phyloP scores from a whole-genome alignment of 2,113 vertebrate species.

The Phodopus roborovskii region DNA sequence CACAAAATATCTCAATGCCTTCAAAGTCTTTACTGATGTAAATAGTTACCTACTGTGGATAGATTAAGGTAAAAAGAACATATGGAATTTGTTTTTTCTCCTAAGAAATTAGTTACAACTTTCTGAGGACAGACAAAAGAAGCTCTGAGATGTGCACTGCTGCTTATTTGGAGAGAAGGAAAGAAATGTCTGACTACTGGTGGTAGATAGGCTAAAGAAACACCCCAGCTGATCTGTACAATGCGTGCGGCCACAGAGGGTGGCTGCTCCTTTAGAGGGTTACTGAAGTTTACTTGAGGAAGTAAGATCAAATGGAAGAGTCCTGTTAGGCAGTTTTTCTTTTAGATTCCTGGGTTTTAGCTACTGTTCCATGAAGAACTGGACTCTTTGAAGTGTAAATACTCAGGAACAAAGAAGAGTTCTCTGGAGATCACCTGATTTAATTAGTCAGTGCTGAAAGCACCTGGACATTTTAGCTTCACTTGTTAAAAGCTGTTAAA shows the following conservation, averaged over 20 bases:
- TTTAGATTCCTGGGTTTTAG: slow-evolving; percentile 53
- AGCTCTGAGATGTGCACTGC: neutral
- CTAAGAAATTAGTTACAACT: neutral
- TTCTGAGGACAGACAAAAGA: neutral
- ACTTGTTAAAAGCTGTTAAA: slow-evolving; percentile 56
- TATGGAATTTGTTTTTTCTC: neutral
- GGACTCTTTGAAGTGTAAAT: slow-evolving; percentile 10
- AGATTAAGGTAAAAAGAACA: neutral
- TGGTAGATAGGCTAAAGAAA: neutral
- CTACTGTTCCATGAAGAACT: slow-evolving; percentile 9
- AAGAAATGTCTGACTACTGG: neutral
- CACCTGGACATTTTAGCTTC: slow-evolving; percentile 39
- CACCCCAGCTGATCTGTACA: neutral
- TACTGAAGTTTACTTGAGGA: slow-evolving; percentile 51
- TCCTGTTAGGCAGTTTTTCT: slow-evolving; percentile 22
- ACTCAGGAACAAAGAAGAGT: slow-evolving; percentile 21
- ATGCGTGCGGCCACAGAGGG: neutral
- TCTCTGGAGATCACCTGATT: slow-evolving; percentile 29
- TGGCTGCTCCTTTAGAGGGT: neutral
- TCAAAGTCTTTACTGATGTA: neutral
- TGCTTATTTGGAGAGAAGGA: neutral
- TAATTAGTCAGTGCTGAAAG: slow-evolving; percentile 57
- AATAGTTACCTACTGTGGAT: neutral
- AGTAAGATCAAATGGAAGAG: slow-evolving; percentile 39
- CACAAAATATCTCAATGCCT: neutral